A percentile compares a stretch with the other conserved stretches of the same genome.
These are phyloP conservation scores for Syngnathus scovelli DNA, from an alignment of 2,113 vertebrate species.

Conservation along the genomic window DNA sequence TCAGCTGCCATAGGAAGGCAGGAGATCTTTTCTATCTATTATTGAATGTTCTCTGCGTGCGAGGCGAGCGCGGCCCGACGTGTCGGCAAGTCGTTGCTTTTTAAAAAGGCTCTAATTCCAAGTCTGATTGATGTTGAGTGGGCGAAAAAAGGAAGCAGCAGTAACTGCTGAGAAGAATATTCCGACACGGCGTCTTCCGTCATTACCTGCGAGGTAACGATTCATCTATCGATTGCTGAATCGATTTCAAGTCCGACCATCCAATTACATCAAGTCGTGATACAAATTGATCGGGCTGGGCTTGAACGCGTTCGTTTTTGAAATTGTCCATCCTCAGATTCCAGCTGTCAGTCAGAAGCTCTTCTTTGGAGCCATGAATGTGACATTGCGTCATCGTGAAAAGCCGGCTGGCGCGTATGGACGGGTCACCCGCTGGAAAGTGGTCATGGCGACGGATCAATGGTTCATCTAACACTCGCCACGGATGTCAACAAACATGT, in stretches of 20 bases:
- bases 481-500: constrained; percentile 32
- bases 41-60: constrained; percentile 31
- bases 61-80: constrained; percentile 6
- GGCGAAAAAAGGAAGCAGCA: background rate
- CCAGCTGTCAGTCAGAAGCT: no score
- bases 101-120: constrained; percentile 16
- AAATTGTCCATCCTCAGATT: background rate
- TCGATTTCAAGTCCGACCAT: no score
- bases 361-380: constrained; percentile 71
- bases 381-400: constrained; percentile 78
- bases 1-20: constrained; percentile 10
- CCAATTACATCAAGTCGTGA: no score
- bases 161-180: background rate
- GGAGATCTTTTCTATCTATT: constrained; percentile 28
- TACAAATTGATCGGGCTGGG: no score
- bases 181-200: background rate
- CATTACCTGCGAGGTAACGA: no score
- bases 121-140: background rate
- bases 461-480: constrained; percentile 65
- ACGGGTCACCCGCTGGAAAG: constrained; percentile 49
- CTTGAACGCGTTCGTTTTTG: no score
- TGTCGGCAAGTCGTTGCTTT: constrained; percentile 5
- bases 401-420: background rate
- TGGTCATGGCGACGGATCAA: constrained; percentile 62
- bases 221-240: no score